Evolutionary conservation across 2,113 vertebrate genomes (phyloP).

Genomic region (Arvicanthis niloticus): DNA sequence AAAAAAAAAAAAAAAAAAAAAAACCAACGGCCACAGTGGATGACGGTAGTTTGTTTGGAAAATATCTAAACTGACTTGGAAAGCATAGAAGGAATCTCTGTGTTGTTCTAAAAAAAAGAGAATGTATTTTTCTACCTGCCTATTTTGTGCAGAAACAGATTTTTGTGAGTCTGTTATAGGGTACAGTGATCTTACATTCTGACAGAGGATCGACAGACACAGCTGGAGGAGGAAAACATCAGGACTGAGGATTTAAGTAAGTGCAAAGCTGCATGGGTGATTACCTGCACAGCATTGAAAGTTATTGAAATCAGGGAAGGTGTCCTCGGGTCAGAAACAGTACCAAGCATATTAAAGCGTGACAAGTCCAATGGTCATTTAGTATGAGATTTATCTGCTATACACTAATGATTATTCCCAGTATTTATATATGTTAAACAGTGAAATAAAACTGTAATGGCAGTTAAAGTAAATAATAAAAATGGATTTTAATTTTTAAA

Average conservation of each 20-base stretch:
- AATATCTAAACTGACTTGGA: not conserved
- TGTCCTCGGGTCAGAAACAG: not conserved
- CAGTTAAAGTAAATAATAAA: not conserved
- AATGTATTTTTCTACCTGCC: not conserved
- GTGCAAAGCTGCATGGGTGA: not conserved
- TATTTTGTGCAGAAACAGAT: constrained; percentile 6
- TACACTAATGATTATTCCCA: not conserved
- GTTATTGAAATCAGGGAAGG: constrained; percentile 34
- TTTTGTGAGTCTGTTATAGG: not conserved
- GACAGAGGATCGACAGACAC: not conserved
- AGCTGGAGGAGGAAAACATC: not conserved
- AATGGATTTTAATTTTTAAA: not conserved
- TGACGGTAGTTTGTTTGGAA: not conserved
- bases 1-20: too few relatives aligned
- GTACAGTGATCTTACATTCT: not conserved
- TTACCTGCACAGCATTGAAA: constrained; percentile 41
- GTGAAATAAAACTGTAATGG: not conserved
- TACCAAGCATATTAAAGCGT: not conserved
- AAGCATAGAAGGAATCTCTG: not conserved
- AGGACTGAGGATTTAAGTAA: constrained; percentile 38
- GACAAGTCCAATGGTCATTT: constrained; percentile 1
- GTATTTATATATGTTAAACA: not conserved
- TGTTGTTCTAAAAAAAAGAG: not conserved
- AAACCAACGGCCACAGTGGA: not conserved
- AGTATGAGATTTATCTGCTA: constrained; percentile 21